Evolutionary conservation across 2,888 invertebrate genomes (phyloP).

Genomic region (Athalia circularis): DNA sequence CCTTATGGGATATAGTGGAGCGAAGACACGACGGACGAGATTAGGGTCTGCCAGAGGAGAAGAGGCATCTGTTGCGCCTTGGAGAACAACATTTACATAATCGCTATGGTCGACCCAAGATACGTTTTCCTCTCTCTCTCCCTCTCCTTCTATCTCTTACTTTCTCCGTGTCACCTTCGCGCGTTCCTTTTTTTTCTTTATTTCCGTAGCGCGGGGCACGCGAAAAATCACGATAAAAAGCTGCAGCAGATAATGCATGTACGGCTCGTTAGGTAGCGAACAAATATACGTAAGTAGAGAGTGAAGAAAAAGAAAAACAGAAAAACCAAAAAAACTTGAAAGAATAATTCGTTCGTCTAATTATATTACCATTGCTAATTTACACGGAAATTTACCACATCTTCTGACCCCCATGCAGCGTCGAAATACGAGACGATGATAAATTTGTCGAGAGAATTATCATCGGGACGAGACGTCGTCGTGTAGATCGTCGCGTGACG

Average conservation of each 20-base stretch:
- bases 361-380: too few species aligned
- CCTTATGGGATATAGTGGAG: conserved; percentile 38
- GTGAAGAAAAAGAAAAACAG: not conserved
- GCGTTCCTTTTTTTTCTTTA: not conserved
- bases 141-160: not conserved
- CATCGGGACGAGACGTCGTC: too few species aligned
- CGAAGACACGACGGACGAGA: conserved; percentile 40
- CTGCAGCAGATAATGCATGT: too few species aligned
- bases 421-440: too few species aligned
- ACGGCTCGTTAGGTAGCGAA: too few species aligned
- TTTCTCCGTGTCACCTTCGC: too few species aligned
- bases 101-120: conserved; percentile 58
- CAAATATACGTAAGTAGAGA: not conserved
- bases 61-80: conserved; percentile 72
- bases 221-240: conserved; percentile 1
- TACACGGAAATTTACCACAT: too few species aligned
- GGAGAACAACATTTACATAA: conserved; percentile 72
- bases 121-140: conserved; percentile 20
- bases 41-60: conserved; percentile 33
- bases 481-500: too few species aligned
- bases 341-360: too few species aligned
- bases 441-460: too few species aligned
- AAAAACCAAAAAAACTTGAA: not conserved
- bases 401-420: too few species aligned
- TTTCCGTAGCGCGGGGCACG: not conserved